phyloP scores from a whole-genome alignment of 2,113 vertebrate genomes.

The Ciconia stormi region DNA sequence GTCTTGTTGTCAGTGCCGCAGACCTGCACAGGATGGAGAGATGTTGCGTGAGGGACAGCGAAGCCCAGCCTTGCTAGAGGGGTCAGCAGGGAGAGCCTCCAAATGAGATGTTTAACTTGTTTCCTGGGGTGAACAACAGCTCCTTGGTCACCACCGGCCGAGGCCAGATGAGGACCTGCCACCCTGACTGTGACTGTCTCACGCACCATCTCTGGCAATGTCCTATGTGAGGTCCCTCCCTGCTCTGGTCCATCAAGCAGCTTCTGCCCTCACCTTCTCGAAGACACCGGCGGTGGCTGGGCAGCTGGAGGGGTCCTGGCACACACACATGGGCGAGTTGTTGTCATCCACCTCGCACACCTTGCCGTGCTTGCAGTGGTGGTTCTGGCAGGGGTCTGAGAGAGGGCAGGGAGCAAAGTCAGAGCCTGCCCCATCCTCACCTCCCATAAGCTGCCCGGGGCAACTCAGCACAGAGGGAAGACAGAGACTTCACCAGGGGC shows the following conservation, averaged over 20 bases:
- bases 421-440: neutral
- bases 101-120: neutral
- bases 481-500: neutral
- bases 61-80: neutral
- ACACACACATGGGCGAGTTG: conserved; percentile 96
- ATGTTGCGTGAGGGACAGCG: accelerated
- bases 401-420: neutral
- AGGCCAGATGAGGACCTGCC: neutral
- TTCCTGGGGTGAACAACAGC: neutral
- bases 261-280: conserved; percentile 85
- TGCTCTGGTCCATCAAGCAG: neutral
- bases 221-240: neutral
- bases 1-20: conserved; percentile 98
- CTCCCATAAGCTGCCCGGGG: accelerated
- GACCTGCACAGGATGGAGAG: conserved; percentile 73
- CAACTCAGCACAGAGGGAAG: neutral
- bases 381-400: conserved; percentile 91
- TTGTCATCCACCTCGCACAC: conserved; percentile 93
- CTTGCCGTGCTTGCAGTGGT: conserved; percentile 98
- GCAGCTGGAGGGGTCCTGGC: conserved; percentile 94
- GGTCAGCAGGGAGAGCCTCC: neutral
- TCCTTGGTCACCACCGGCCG: neutral
- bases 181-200: neutral
- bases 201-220: neutral
- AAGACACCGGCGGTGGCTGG: conserved; percentile 82